Percentiles rank a stretch among this genome's conserved stretches.
Conservation (phyloP, 2,113 vertebrate genomes). For the Miniopterus natalensis region DNA sequence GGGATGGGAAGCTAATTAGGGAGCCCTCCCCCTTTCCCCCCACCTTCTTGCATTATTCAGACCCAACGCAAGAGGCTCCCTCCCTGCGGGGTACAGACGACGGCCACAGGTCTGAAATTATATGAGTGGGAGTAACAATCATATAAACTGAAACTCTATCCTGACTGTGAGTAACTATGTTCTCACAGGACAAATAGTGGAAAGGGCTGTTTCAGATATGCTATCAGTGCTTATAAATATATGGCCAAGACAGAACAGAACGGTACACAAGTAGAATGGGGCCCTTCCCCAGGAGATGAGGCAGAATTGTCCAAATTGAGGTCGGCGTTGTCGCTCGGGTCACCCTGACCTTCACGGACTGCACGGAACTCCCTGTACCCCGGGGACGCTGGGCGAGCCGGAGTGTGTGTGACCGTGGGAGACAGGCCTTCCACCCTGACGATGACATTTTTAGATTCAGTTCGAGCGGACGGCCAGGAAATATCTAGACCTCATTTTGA, state of each 20-base stretch:
- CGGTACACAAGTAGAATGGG: background rate
- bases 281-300: background rate
- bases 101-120: too few relatives aligned
- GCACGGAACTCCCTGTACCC: background rate
- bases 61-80: too few relatives aligned
- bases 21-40: too few relatives aligned
- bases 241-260: background rate
- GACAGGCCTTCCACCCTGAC: background rate
- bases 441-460: background rate
- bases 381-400: background rate
- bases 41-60: too few relatives aligned
- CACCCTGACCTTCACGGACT: background rate
- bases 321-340: background rate
- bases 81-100: too few relatives aligned
- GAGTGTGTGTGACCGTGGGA: background rate
- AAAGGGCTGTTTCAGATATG: background rate
- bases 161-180: too few relatives aligned
- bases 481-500: background rate
- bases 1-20: too few relatives aligned
- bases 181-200: background rate
- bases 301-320: background rate
- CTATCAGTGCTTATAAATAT: background rate
- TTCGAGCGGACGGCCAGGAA: background rate
- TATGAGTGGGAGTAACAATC: too few relatives aligned
- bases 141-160: too few relatives aligned